phyloP scores from a whole-genome alignment of 2,113 vertebrate species.

The Fregetta grallaria region DNA sequence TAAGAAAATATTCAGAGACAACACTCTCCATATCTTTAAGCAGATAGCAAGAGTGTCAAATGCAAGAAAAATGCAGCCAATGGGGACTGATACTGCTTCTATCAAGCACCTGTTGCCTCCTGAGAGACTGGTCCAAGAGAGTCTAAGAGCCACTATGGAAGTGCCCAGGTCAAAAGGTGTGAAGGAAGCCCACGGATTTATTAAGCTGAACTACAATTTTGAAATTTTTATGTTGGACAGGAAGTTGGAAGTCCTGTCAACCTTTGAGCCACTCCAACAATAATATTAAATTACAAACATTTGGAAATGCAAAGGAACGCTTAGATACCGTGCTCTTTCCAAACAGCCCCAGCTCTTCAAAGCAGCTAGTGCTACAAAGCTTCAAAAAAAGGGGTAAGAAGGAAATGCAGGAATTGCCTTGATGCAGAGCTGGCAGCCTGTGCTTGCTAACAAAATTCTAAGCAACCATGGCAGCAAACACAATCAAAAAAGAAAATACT shows the following conservation, averaged over 20 bases:
- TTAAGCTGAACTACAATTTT: not conserved
- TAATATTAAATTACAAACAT: not conserved
- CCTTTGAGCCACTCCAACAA: not conserved
- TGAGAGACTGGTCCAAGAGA: not conserved
- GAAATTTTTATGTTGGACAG: not conserved
- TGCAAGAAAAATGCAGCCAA: not conserved
- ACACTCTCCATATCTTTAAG: not conserved
- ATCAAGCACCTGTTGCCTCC: not conserved
- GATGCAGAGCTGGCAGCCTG: not conserved
- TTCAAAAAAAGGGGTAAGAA: not conserved
- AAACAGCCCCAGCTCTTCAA: not conserved
- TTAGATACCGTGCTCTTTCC: not conserved
- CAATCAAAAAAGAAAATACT: not conserved
- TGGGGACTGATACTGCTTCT: not conserved
- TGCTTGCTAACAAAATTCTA: not conserved
- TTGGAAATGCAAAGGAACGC: not conserved
- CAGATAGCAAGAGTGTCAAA: not conserved
- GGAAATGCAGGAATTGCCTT: not conserved
- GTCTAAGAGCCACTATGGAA: not conserved
- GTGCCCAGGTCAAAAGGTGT: not conserved
- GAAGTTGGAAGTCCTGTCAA: not conserved
- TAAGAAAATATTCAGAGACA: not conserved
- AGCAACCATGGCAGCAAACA: not conserved
- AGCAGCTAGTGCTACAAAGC: not conserved
- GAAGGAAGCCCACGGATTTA: not conserved